Evolutionary conservation across 2,797 vertebrate species (phyloP).

Genomic region (Acanthurus tractus): DNA sequence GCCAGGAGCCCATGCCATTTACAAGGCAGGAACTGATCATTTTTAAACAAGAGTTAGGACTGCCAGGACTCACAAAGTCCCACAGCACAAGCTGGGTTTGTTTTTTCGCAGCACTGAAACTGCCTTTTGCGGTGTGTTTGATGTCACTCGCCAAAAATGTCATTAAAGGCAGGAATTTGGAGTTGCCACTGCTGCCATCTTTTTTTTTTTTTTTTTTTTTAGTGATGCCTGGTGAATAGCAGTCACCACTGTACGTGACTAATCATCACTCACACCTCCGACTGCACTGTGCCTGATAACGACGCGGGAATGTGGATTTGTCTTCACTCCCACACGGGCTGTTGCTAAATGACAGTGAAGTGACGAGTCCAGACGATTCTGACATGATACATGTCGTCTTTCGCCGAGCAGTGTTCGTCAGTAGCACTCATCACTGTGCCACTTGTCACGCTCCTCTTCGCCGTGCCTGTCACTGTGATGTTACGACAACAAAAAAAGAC

Average conservation of each 20-base stretch:
- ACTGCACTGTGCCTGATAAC: constrained; percentile 68
- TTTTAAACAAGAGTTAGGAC: constrained; percentile 56
- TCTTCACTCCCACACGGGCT: constrained; percentile 73
- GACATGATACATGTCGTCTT: constrained; percentile 71
- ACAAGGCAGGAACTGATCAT: constrained; percentile 66
- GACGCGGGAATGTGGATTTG: constrained; percentile 63
- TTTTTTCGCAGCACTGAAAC: constrained; percentile 48
- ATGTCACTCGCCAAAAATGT: constrained; percentile 55
- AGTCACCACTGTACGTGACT: constrained; percentile 63
- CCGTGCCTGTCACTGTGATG: constrained; percentile 61
- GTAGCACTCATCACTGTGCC: constrained; percentile 53
- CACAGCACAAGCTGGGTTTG: constrained; percentile 47
- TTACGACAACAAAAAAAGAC: constrained; percentile 28
- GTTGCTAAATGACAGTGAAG: constrained; percentile 77
- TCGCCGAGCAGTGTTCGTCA: constrained; percentile 59
- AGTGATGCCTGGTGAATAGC: constrained; percentile 49
- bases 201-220: constrained; percentile 9
- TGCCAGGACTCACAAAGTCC: constrained; percentile 36
- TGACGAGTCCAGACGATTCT: constrained; percentile 69
- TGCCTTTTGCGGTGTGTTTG: constrained; percentile 35
- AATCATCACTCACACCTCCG: constrained; percentile 61
- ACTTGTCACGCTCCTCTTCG: constrained; percentile 57
- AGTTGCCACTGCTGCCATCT: constrained; percentile 31
- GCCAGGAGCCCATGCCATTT: constrained; percentile 71
- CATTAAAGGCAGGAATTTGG: constrained; percentile 40